Base-by-base conservation (phyloP, 2,888 invertebrate genomes). In the Rhorus exstirpatorius region DNA sequence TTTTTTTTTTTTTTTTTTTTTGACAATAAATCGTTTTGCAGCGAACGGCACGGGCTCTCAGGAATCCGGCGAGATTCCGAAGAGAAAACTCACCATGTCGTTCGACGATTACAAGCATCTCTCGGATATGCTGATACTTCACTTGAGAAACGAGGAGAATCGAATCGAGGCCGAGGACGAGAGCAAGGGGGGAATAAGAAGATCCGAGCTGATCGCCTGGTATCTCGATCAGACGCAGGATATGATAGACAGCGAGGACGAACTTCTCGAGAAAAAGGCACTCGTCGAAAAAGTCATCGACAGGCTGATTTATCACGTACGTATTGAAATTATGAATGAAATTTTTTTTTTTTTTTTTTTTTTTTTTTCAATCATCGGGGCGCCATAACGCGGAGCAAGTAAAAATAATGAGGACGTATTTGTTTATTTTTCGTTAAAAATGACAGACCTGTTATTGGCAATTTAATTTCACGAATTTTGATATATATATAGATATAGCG, bases 261-360 rank as follows among this genome's bases (percentile, higher is more conserved):
- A 99, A 88, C 93, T 99, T 41, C 93, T 98, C 0, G 97, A 98
- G 89, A 95, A 96, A 90, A 99, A 98, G 93, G 95, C 96, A 12
- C 93, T 99, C 24, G 96, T 98, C 24, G 98, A 99, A 92, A 99
- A 98, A 94, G 97, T 99, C 76, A 96, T 99, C 75, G 98, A 99
- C 91, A 94, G 99, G 77, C 95, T 99, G 24, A 97, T 97, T 90
- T 96, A 97, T 92, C 96, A 96, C 89, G 97, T 97, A 93, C 94
- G 96, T 94, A 70, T 17, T 0, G 1, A 10, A 7, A 38, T 26
- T 26, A 6, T 38, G n/a, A n/a, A n/a, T n/a, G n/a, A n/a, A n/a
- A n/a, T n/a, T n/a, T n/a, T n/a, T n/a, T n/a, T n/a, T n/a, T n/a
- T n/a, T n/a, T n/a, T n/a, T n/a, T n/a, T n/a, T n/a, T n/a, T n/a